Evolutionary conservation across 35 echinoderm and acorn worm species (phyloP), one percentile per base, ranked within the genome.

Genomic region (Amphiura filiformis): DNA sequence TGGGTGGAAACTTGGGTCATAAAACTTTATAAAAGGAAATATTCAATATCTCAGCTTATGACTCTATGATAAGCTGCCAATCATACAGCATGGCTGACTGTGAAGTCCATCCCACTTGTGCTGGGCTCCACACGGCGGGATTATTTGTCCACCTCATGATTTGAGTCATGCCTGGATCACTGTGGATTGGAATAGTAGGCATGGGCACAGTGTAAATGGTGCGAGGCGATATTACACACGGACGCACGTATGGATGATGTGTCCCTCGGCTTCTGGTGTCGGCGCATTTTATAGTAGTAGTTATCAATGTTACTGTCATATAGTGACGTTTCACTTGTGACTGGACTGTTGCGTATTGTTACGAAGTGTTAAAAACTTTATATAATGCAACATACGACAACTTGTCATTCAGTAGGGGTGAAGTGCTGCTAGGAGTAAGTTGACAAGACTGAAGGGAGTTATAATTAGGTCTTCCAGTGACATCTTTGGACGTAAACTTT

Each of bases 1-100:
- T n/a, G n/a, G n/a, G 61, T n/a, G 15, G 28, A 15, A 70, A 70
- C 61, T 30, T 30, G 61, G 28, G 28, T n/a, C 61, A 23, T 70
- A 15, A n/a, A n/a, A n/a, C n/a, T n/a, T n/a, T n/a, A n/a, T n/a
- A n/a, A 70, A 70, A 70, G 61, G 61, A 70, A 70, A 70, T 70
- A 70, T 70, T 70, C 28, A 70, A 70, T 70, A 70, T 70, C 28
- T 13, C 61, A 2, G n/a, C 3, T 70, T 70, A 70, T 70, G 61
- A 70, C 7, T n/a, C 1, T n/a, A 70, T 18, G 61, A 70, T 70
- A 18, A 70, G 28, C 61, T 70, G 61, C 61, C 61, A 70, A 70
- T 70, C 61, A 70, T 70, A 70, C 4, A 70, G 61, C 61, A 15
- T 70, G 61, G 26, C 28, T 70, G 61, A 30, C 61, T 70, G 28